Percentiles rank a stretch among this genome's conserved stretches.
phyloP scores from a whole-genome alignment of 2,888 invertebrate genomes.

The Molorchus minor region DNA sequence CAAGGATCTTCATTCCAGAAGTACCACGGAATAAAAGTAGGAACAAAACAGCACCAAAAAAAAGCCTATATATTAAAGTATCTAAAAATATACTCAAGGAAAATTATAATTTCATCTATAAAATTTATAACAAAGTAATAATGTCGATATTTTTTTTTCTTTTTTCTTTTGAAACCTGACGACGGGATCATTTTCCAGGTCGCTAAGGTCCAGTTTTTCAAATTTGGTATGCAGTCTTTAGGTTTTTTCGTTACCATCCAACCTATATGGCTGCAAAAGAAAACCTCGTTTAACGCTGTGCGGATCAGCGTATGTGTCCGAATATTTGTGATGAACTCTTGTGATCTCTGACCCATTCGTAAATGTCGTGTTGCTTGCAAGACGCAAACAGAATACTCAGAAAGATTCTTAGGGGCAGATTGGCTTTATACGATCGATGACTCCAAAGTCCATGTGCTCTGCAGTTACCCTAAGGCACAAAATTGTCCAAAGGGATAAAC shows the following conservation, averaged over 20 bases:
- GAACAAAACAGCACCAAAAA: no score
- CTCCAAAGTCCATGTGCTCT: conserved; percentile 55
- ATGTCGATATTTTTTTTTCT: neutral
- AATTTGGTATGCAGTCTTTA: no score
- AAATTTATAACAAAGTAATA: no score
- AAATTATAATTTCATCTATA: no score
- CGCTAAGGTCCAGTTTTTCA: neutral
- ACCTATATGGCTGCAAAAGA: neutral
- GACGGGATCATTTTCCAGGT: neutral
- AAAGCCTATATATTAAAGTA: no score
- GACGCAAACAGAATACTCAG: no score
- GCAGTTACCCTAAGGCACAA: conserved; percentile 67
- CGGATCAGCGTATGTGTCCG: neutral
- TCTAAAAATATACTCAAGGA: no score
- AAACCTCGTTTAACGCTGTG: no score
- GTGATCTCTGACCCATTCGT: neutral
- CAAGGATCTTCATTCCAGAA: no score
- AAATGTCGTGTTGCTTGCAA: neutral
- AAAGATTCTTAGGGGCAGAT: neutral
- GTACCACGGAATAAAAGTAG: no score
- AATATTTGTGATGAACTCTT: neutral
- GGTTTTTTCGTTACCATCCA: neutral
- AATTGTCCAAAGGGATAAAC: neutral
- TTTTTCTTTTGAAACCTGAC: neutral
- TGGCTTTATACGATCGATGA: neutral